These are phyloP conservation scores for Platygyra sinensis DNA, from an alignment of 64 coral and sea anemone genomes.

Conservation along the genomic window DNA sequence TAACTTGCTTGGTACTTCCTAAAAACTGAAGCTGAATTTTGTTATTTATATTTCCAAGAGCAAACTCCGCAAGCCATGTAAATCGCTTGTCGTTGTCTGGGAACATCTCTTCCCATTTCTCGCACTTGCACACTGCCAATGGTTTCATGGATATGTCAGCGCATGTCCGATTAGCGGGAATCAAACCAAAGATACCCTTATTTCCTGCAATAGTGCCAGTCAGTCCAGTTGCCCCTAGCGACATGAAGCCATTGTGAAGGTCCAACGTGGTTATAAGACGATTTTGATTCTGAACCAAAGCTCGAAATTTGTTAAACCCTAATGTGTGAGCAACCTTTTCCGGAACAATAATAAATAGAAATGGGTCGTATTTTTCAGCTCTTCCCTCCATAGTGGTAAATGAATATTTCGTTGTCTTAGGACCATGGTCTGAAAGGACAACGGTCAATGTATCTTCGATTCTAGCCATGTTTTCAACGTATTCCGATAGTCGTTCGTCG, in stretches of 20 bases:
- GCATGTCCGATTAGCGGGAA: slow-evolving; percentile 79
- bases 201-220: background rate
- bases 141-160: slow-evolving; percentile 71
- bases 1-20: slow-evolving; percentile 2
- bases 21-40: slow-evolving; percentile 77
- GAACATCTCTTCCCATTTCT: slow-evolving; percentile 72
- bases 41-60: slow-evolving; percentile 86
- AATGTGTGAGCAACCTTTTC: slow-evolving; percentile 60
- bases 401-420: slow-evolving; percentile 80
- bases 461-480: slow-evolving; percentile 57
- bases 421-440: slow-evolving; percentile 82
- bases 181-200: slow-evolving; percentile 67
- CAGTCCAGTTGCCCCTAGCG: slow-evolving; percentile 1
- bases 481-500: slow-evolving; percentile 66
- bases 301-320: slow-evolving; percentile 35
- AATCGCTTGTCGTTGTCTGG: slow-evolving; percentile 79
- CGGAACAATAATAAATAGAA: slow-evolving; percentile 82
- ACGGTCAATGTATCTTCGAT: slow-evolving; percentile 82
- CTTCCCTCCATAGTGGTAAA: slow-evolving; percentile 70
- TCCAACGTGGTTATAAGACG: slow-evolving; percentile 82
- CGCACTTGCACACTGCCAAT: slow-evolving; percentile 86
- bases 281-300: slow-evolving; percentile 74
- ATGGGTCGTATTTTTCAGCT: slow-evolving; percentile 85
- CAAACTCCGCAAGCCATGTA: slow-evolving; percentile 88
- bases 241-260: slow-evolving; percentile 76